A percentile compares a stretch with the other conserved stretches of the same genome.
phyloP scores from a whole-genome alignment of 2,797 vertebrate species.

The Geotrypetes seraphini region DNA sequence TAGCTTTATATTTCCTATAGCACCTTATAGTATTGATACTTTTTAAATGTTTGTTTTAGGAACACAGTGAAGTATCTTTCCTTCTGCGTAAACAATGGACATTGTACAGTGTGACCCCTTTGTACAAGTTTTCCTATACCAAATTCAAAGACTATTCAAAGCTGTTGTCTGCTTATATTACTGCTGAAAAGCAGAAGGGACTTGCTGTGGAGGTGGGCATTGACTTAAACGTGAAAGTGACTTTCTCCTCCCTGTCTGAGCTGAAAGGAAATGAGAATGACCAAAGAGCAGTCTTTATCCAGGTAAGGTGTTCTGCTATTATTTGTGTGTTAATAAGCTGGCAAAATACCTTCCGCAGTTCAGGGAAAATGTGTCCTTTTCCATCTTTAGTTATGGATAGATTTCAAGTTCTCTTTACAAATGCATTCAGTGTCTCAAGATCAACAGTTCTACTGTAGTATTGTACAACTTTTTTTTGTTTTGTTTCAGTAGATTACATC shows the following conservation, averaged over 20 bases:
- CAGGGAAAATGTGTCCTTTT: too few species aligned
- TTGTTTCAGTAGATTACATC: constrained; percentile 51
- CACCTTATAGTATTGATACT: neutral
- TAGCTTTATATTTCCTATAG: neutral
- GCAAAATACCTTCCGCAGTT: too few species aligned
- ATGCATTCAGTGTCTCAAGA: too few species aligned
- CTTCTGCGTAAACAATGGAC: constrained; percentile 74
- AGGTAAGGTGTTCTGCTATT: constrained; percentile 47
- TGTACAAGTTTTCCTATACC: constrained; percentile 67
- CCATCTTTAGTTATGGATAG: too few species aligned
- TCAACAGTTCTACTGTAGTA: too few species aligned
- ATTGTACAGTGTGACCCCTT: constrained; percentile 78
- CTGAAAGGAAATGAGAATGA: constrained; percentile 58
- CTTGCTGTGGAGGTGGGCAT: constrained; percentile 58
- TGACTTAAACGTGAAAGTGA: constrained; percentile 55
- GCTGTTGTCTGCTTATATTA: constrained; percentile 65
- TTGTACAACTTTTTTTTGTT: too few species aligned
- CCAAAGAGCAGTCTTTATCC: constrained; percentile 67
- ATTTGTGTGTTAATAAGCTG: too few species aligned
- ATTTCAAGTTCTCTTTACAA: too few species aligned
- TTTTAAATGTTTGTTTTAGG: constrained; percentile 43
- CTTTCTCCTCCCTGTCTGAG: constrained; percentile 57
- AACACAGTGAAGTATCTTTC: constrained; percentile 43
- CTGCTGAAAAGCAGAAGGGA: constrained; percentile 76
- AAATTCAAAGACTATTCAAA: constrained; percentile 65